These are phyloP conservation scores for Cydia fagiglandana DNA, from an alignment of 1,140 invertebrate species.

Conservation along the genomic window DNA sequence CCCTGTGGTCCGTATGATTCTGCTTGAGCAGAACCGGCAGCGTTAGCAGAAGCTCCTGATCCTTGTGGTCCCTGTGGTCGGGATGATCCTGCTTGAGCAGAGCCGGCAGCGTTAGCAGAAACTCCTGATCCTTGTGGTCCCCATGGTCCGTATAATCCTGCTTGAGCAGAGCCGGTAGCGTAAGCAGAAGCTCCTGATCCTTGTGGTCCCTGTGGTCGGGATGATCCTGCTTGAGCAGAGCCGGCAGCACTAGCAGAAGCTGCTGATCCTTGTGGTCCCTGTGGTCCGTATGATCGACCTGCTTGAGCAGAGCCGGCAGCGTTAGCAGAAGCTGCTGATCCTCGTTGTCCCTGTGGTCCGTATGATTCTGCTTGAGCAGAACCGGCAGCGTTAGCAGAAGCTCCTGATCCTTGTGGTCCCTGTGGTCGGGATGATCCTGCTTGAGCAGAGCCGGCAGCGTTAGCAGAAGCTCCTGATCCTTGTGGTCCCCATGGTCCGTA, in stretches of 20 bases:
- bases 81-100: background rate
- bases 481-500: conserved; percentile 3
- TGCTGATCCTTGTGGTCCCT: too few species aligned
- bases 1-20: conserved; percentile 3
- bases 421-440: conserved; percentile 6
- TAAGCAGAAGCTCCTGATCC: background rate
- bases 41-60: background rate
- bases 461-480: background rate
- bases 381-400: background rate
- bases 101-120: background rate
- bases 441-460: background rate
- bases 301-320: background rate
- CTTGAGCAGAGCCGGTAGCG: background rate
- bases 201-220: too few species aligned
- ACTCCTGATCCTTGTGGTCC: conserved; percentile 5
- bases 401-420: conserved; percentile 1
- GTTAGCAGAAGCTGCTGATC: conserved; percentile 18
- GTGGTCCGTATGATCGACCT: conserved; percentile 1
- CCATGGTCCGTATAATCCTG: background rate
- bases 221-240: too few species aligned
- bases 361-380: background rate
- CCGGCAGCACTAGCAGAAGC: background rate
- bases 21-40: background rate
- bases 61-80: background rate
- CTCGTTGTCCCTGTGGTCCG: background rate